Percentiles rank a stretch among this genome's conserved stretches.
Evolutionary conservation across 2,888 invertebrate species (phyloP).

Genomic region (Hymenopus coronatus): DNA sequence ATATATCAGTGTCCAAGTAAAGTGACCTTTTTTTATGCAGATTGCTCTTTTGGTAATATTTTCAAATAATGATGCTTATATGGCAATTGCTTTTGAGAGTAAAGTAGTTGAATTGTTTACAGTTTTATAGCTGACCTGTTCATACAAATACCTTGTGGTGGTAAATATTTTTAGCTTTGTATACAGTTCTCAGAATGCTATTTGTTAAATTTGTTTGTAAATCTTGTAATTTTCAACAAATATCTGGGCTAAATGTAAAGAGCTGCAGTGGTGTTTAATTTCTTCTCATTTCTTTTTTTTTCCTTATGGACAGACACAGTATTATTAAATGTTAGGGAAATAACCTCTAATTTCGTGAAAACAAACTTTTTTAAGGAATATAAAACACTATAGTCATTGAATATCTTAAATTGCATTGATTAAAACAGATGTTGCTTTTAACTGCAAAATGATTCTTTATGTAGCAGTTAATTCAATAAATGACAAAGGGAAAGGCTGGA

Average conservation of each 20-base stretch:
- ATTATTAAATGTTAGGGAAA: conserved; percentile 27
- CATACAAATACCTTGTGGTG: too few species aligned
- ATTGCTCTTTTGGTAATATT: neutral
- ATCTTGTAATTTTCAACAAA: neutral
- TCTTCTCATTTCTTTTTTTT: neutral
- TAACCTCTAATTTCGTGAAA: neutral
- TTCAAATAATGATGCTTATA: neutral
- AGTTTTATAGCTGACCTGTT: neutral
- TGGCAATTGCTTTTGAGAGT: neutral
- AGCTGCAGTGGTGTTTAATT: conserved; percentile 23
- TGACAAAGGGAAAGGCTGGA: neutral
- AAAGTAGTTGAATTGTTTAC: neutral
- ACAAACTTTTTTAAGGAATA: neutral
- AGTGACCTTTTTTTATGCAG: neutral
- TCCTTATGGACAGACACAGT: conserved; percentile 18
- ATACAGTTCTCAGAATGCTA: neutral
- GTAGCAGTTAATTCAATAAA: neutral
- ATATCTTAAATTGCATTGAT: neutral
- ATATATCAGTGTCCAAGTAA: neutral
- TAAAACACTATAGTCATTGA: neutral
- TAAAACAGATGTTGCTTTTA: neutral
- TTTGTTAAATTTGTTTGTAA: neutral
- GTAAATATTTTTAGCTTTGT: neutral
- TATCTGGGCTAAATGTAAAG: neutral
- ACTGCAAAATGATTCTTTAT: neutral